A percentile compares a stretch with the other conserved stretches of the same genome.
These are phyloP conservation scores for Cettia cetti DNA, from an alignment of 2,113 vertebrate species.

Conservation along the genomic window DNA sequence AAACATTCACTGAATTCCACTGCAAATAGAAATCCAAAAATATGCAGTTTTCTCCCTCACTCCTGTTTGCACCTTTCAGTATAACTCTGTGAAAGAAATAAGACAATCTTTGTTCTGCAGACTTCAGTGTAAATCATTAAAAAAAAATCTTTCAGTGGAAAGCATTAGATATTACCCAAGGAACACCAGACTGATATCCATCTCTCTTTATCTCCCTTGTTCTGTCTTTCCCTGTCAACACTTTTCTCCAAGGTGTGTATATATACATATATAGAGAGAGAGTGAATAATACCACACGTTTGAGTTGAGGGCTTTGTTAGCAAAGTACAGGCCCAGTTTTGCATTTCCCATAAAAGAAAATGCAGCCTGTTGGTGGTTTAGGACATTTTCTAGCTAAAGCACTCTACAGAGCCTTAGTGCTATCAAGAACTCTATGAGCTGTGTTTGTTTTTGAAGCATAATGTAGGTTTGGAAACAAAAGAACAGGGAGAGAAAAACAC, in stretches of 20 bases:
- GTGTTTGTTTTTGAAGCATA: neutral
- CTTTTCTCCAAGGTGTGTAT: neutral
- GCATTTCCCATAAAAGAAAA: neutral
- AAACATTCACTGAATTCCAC: neutral
- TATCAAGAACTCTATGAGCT: neutral
- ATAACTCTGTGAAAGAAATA: neutral
- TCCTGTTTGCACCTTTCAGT: neutral
- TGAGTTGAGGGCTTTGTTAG: neutral
- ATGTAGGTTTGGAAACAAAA: neutral
- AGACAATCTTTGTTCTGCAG: conserved; percentile 7
- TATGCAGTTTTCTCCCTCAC: neutral
- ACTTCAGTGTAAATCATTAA: conserved; percentile 6
- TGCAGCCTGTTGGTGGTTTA: neutral
- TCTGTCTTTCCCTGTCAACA: neutral
- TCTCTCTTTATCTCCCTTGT: neutral
- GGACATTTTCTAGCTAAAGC: neutral
- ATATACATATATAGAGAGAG: neutral
- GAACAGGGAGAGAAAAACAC: neutral
- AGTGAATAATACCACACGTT: neutral
- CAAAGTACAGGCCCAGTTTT: neutral
- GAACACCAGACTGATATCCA: neutral
- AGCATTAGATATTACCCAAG: neutral
- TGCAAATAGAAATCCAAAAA: neutral
- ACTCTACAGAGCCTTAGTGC: neutral
- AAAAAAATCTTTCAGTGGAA: neutral